A percentile compares a stretch with the other conserved stretches of the same genome.
Conservation (phyloP, 2,113 vertebrate species). For the Parus major region DNA sequence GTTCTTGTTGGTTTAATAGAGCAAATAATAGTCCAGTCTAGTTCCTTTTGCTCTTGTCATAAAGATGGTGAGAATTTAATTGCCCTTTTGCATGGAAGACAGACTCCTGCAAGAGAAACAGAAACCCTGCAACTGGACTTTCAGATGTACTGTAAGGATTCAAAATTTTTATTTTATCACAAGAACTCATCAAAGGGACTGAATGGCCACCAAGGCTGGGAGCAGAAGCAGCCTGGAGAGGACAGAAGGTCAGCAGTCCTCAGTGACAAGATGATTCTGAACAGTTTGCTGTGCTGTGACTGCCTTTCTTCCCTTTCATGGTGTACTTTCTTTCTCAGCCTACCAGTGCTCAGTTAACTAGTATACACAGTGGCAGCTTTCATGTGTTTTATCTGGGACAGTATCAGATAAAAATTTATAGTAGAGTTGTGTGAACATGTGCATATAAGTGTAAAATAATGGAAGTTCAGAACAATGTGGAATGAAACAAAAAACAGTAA, state of each 20-base stretch:
- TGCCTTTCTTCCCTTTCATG: neutral
- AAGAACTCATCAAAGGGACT: neutral
- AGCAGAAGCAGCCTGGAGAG: neutral
- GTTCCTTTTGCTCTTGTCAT: neutral
- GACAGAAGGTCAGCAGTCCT: neutral
- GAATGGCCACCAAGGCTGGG: neutral
- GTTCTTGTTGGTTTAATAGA: neutral
- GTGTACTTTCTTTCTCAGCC: neutral
- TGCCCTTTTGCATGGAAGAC: neutral
- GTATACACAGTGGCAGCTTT: neutral
- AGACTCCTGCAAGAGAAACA: neutral
- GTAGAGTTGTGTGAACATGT: neutral
- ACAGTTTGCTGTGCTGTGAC: neutral
- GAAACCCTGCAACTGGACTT: neutral
- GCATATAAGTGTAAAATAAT: neutral
- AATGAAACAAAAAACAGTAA: neutral
- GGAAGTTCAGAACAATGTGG: neutral
- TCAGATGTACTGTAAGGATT: neutral
- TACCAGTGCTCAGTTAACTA: neutral
- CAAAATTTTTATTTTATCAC: neutral
- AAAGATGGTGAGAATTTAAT: neutral
- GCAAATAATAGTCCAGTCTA: neutral
- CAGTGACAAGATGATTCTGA: neutral
- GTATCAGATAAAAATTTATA: neutral
- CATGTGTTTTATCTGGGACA: neutral